phyloP scores from a whole-genome alignment of 2,797 vertebrate genomes.

The Numenius phaeopus region DNA sequence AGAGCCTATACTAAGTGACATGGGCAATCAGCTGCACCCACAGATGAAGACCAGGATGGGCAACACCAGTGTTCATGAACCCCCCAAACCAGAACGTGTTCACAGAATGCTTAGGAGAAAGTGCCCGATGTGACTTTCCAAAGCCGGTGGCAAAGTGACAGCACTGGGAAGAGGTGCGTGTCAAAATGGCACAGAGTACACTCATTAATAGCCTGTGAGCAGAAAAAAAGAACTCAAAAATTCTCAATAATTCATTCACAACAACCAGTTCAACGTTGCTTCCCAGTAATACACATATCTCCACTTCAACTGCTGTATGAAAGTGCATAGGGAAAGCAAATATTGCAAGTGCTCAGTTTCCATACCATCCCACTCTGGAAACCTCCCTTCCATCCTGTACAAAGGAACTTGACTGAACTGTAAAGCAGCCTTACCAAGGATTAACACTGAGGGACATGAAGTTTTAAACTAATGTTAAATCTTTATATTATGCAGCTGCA shows the following conservation, averaged over 20 bases:
- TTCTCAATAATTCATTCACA: neutral
- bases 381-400: neutral
- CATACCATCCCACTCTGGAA: neutral
- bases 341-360: neutral
- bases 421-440: neutral
- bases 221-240: neutral
- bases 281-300: fast-evolving
- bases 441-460: neutral
- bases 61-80: neutral
- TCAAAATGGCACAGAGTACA: neutral
- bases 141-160: neutral
- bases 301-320: neutral
- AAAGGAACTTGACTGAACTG: neutral
- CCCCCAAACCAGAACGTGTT: neutral
- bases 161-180: neutral
- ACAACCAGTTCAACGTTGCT: neutral
- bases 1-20: neutral
- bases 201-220: neutral
- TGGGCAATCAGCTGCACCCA: neutral
- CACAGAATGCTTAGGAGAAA: neutral
- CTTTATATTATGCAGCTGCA: neutral
- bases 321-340: neutral
- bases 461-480: neutral
- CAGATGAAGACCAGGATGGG: neutral
- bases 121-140: neutral